Conservation (phyloP, 1,140 invertebrate species). For the Pristionchus pacificus region DNA sequence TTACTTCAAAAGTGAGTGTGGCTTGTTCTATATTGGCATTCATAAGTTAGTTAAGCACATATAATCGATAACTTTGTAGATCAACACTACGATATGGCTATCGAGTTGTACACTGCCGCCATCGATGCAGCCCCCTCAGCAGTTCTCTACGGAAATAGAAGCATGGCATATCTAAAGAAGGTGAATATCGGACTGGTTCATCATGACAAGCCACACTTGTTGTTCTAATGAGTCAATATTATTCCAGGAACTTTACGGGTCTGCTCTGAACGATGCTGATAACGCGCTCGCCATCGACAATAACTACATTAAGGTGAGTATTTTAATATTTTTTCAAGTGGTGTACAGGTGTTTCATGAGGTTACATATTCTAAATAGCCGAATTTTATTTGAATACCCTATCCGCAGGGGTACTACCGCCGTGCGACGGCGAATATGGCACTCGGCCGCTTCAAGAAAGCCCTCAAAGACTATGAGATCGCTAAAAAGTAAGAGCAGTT, state of each 20-base stretch:
- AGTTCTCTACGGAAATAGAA: conserved; percentile 76
- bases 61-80: conserved; percentile 65
- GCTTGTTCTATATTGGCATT: conserved; percentile 23
- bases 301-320: conserved; percentile 73
- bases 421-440: conserved; percentile 93
- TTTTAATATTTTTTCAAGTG: neutral
- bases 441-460: conserved; percentile 90
- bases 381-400: too few relatives aligned
- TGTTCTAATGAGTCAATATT: conserved; percentile 71
- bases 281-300: conserved; percentile 84
- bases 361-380: too few relatives aligned
- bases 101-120: conserved; percentile 82
- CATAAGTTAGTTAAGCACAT: conserved; percentile 5
- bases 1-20: conserved; percentile 75
- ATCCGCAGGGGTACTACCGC: conserved; percentile 70
- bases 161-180: conserved; percentile 78
- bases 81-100: conserved; percentile 80
- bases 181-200: conserved; percentile 28
- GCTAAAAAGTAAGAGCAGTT: conserved; percentile 62
- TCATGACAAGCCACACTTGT: conserved; percentile 29
- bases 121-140: conserved; percentile 77
- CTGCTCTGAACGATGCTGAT: conserved; percentile 82
- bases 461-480: conserved; percentile 90
- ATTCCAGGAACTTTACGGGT: conserved; percentile 72
- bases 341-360: too few relatives aligned